Evolutionary conservation across 2,797 vertebrate species (phyloP), one percentile per base, ranked within the genome.

Genomic region (Trematomus bernacchii): DNA sequence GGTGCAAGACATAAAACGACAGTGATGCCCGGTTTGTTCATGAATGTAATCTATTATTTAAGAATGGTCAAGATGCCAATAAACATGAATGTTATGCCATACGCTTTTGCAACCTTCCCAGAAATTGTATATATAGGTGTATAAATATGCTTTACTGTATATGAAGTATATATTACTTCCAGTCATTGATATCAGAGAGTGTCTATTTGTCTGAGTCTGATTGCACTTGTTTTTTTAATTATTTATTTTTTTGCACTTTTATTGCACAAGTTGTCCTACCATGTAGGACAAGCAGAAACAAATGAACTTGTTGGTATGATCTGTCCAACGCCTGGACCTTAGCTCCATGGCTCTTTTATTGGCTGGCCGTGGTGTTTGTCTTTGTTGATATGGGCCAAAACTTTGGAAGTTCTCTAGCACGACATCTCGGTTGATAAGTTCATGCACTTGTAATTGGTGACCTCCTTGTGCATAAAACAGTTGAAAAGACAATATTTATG

Each of bases 401-500:
- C 71, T 75, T 46, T 15, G 60, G 50, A 60, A 27, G 74, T 66
- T 74, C 54, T 62, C 62, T 21, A n/a, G n/a, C n/a, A n/a, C n/a
- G n/a, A n/a, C n/a, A n/a, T n/a, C n/a, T n/a, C n/a, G n/a, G n/a
- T n/a, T n/a, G n/a, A n/a, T n/a, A n/a, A n/a, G 84, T 88, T 85
- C 68, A 84, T 80, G 68, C 33, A 55, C 62, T 59, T 48, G 67
- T 89, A 93, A 88, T 78, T 71, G 85, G 59, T 70, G 84, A 89
- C 83, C 83, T 72, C 77, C 83, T 81, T 69, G 53, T 64, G 80
- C 81, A 77, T 88, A 82, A 88, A 86, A 66, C 77, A 77, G 60
- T 72, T 78, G 63, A 87, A 66, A 66, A 71, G 64, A 60, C n/a
- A 44, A 82, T 77, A 90, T 91, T 90, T 86, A 90, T 77, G 66